Percentiles rank a stretch among this genome's conserved stretches.
Conservation (phyloP, 2,888 invertebrate genomes). For the Copidosoma aretas region DNA sequence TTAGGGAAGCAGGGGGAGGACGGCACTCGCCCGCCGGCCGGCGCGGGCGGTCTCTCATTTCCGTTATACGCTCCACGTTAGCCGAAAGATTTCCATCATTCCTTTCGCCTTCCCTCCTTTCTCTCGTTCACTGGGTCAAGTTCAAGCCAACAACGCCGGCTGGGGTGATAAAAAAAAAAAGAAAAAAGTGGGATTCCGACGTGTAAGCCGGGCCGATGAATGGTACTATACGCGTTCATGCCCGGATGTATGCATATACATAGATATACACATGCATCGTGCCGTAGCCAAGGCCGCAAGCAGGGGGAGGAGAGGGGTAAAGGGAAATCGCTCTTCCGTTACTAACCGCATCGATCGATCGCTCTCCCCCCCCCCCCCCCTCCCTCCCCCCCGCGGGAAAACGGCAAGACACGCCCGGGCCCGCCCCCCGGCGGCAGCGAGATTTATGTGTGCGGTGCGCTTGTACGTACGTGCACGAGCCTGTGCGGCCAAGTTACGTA, state of each 20-base stretch:
- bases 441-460: no score
- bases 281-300: neutral
- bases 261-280: no score
- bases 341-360: conserved; percentile 44
- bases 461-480: no score
- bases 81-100: conserved; percentile 55
- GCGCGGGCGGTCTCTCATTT: no score
- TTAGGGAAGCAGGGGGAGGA: conserved; percentile 11
- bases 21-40: conserved; percentile 28
- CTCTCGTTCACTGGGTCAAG: conserved; percentile 57
- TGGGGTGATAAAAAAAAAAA: no score
- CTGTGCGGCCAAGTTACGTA: no score
- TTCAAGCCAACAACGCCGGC: conserved; percentile 44
- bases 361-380: conserved; percentile 5
- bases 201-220: no score
- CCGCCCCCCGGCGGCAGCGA: no score
- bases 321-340: conserved; percentile 52
- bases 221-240: no score
- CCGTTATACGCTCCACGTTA: conserved; percentile 32
- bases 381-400: neutral
- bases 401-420: no score
- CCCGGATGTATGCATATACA: neutral
- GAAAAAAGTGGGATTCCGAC: no score
- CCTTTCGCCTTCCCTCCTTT: conserved; percentile 42
- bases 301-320: conserved; percentile 41